These are phyloP conservation scores for Sebastes iracundus DNA, from an alignment of 2,797 vertebrate species.

Conservation along the genomic window DNA sequence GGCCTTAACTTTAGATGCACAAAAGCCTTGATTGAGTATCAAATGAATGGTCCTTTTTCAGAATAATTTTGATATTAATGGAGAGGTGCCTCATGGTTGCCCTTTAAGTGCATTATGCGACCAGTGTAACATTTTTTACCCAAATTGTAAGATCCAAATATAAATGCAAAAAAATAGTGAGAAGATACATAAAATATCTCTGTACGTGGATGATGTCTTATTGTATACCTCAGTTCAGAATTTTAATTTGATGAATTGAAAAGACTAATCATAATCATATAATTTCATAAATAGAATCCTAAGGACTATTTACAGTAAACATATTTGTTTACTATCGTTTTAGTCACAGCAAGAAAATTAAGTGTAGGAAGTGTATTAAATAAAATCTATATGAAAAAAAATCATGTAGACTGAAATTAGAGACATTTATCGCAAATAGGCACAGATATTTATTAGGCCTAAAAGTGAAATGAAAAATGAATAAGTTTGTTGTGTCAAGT, in stretches of 20 bases:
- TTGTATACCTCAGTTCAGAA: background rate
- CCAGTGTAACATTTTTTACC: background rate
- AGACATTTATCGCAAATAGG: too few relatives aligned
- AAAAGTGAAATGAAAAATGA: too few relatives aligned
- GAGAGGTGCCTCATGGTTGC: background rate
- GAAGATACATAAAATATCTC: background rate
- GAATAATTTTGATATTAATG: background rate
- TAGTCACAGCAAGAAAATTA: background rate
- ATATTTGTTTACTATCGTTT: background rate
- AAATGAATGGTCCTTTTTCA: background rate
- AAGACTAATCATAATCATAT: background rate
- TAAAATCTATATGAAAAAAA: background rate
- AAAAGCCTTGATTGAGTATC: background rate
- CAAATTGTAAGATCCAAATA: background rate
- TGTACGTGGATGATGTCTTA: background rate
- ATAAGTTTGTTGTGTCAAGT: too few relatives aligned
- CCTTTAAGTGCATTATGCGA: background rate
- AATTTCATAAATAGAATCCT: background rate
- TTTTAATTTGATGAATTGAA: background rate
- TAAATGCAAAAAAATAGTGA: background rate
- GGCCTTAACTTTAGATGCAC: background rate
- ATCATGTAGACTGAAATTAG: background rate
- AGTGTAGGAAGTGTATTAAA: background rate
- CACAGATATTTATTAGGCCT: too few relatives aligned
- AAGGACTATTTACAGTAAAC: background rate